These are phyloP conservation scores for Amblyjoppa fuscipennis DNA, from an alignment of 2,888 invertebrate species.

Conservation along the genomic window DNA sequence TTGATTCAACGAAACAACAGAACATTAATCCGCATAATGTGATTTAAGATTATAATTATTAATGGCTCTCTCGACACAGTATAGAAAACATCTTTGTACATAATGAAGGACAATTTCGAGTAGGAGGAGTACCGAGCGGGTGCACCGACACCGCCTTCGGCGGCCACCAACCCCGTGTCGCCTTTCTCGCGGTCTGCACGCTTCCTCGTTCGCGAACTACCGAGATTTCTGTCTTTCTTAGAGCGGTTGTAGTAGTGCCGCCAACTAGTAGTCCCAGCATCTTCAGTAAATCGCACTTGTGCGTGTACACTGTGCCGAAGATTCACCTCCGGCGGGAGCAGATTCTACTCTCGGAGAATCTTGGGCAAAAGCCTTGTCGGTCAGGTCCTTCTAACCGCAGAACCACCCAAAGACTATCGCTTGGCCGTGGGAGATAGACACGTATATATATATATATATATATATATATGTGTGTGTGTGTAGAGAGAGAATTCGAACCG, in stretches of 20 bases:
- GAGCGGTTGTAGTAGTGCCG: neutral
- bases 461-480: no score
- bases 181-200: constrained; percentile 42
- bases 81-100: constrained; percentile 44
- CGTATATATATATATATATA: neutral
- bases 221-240: constrained; percentile 40
- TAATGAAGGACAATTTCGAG: constrained; percentile 60
- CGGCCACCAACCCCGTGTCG: constrained; percentile 46
- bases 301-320: neutral
- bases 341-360: constrained; percentile 35
- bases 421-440: constrained; percentile 21
- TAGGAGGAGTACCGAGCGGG: constrained; percentile 49
- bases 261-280: neutral
- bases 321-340: constrained; percentile 1
- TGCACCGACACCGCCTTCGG: constrained; percentile 49
- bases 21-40: no score
- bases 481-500: constrained; percentile 2
- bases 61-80: no score
- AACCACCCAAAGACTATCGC: constrained; percentile 55
- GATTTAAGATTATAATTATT: no score
- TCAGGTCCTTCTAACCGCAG: constrained; percentile 51
- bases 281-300: neutral
- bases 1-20: no score
- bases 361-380: constrained; percentile 43
- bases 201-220: constrained; percentile 40